phyloP scores from a whole-genome alignment of 2,888 invertebrate species.

The Coenonympha arcania region DNA sequence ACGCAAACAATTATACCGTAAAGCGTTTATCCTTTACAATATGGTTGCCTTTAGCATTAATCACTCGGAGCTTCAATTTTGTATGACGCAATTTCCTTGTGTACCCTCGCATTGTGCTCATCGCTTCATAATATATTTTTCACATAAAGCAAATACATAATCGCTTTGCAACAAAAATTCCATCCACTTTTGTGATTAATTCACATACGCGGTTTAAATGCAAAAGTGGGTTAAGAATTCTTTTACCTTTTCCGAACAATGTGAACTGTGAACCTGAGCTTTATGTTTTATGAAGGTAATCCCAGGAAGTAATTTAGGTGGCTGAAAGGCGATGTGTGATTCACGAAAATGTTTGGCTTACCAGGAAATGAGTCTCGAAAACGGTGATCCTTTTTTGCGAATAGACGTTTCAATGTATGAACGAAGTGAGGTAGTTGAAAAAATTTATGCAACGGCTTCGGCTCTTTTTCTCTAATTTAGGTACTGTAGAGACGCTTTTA shows the following conservation, averaged over 20 bases:
- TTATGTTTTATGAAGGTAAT: slow-evolving; percentile 7
- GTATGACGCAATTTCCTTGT: slow-evolving; percentile 15
- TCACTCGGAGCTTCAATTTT: slow-evolving; percentile 19
- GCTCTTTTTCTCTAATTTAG: not conserved
- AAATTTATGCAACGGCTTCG: not conserved
- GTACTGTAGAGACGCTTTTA: not conserved
- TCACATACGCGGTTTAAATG: not conserved
- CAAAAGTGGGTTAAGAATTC: not conserved
- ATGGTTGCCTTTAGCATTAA: slow-evolving; percentile 20
- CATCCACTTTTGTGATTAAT: slow-evolving; percentile 9
- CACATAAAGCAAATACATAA: slow-evolving; percentile 17
- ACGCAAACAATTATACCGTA: slow-evolving; percentile 14
- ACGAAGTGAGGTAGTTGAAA: not conserved
- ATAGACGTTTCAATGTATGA: slow-evolving; percentile 1
- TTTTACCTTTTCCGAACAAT: not conserved
- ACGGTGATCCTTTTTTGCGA: slow-evolving; percentile 4
- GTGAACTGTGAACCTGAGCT: not conserved
- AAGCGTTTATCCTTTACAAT: slow-evolving; percentile 19
- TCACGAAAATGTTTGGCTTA: slow-evolving; percentile 2
- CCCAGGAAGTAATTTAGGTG: slow-evolving; percentile 5
- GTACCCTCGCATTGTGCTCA: slow-evolving; percentile 7
- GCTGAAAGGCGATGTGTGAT: slow-evolving; percentile 2
- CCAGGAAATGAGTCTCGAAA: not conserved
- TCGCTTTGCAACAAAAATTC: not conserved
- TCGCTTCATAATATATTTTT: slow-evolving; percentile 15